These are phyloP conservation scores for Diogma glabrata DNA, from an alignment of 2,888 invertebrate genomes.

Conservation along the genomic window DNA sequence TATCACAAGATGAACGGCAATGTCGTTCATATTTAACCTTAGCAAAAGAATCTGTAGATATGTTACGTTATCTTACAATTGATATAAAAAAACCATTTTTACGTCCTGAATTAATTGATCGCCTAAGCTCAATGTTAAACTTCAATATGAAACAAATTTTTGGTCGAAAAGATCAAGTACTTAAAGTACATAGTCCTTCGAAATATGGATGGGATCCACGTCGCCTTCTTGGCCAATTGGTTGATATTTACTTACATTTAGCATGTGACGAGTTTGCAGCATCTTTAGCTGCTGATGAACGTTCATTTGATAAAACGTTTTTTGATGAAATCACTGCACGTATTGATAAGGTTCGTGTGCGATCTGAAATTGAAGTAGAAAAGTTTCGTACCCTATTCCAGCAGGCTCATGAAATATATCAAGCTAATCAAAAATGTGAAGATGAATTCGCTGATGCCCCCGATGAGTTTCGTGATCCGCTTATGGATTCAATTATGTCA, in stretches of 20 bases:
- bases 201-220: constrained; percentile 98
- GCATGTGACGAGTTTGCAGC: constrained; percentile 84
- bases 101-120: constrained; percentile 81
- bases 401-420: constrained; percentile 64
- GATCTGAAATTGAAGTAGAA: constrained; percentile 73
- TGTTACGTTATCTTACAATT: constrained; percentile 91
- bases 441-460: constrained; percentile 93
- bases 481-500: constrained; percentile 95
- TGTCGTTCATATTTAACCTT: constrained; percentile 84
- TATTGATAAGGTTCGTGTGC: constrained; percentile 71
- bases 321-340: constrained; percentile 83
- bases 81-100: constrained; percentile 93
- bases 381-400: constrained; percentile 67
- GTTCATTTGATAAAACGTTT: constrained; percentile 85
- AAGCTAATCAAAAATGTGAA: constrained; percentile 70
- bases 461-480: constrained; percentile 90
- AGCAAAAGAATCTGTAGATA: constrained; percentile 91
- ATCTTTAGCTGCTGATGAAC: constrained; percentile 92
- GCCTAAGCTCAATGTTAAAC: constrained; percentile 96
- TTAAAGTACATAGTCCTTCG: constrained; percentile 85
- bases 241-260: constrained; percentile 93
- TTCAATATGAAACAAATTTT: constrained; percentile 95
- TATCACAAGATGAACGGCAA: constrained; percentile 74
- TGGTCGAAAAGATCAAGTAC: constrained; percentile 88
- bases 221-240: constrained; percentile 78